Evolutionary conservation across 2,888 invertebrate genomes (phyloP).

Genomic region (Bimastos eiseni): DNA sequence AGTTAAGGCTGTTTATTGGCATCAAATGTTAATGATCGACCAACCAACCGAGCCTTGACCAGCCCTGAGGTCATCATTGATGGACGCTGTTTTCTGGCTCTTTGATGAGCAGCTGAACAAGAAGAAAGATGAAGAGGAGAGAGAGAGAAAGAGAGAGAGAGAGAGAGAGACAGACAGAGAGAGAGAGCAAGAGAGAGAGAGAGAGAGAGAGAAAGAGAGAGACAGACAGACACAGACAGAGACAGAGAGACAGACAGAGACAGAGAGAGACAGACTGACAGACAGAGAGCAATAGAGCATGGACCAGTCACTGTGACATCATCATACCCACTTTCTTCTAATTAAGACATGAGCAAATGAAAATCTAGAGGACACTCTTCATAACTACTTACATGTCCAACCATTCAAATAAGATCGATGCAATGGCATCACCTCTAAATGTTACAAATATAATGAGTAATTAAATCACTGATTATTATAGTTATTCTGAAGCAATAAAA

Average conservation of each 20-base stretch:
- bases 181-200: too few species aligned
- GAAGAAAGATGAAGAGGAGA: too few species aligned
- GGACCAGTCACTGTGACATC: too few species aligned
- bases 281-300: too few species aligned
- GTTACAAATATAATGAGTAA: not conserved
- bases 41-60: not conserved
- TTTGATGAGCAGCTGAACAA: not conserved
- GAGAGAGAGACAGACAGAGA: too few species aligned
- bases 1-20: constrained; percentile 23
- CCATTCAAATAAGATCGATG: not conserved
- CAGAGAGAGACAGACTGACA: too few species aligned
- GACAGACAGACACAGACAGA: too few species aligned
- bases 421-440: not conserved
- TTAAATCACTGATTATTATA: not conserved
- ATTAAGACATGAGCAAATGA: not conserved
- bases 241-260: not conserved
- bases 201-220: too few species aligned
- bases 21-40: constrained; percentile 18
- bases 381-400: not conserved
- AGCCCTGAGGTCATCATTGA: not conserved
- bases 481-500: not conserved
- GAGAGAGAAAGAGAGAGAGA: not conserved
- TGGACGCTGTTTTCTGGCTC: not conserved
- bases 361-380: not conserved
- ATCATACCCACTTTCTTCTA: too few species aligned